Base-by-base conservation (phyloP, 2,888 invertebrate species). In the Drosophila crucigera region DNA sequence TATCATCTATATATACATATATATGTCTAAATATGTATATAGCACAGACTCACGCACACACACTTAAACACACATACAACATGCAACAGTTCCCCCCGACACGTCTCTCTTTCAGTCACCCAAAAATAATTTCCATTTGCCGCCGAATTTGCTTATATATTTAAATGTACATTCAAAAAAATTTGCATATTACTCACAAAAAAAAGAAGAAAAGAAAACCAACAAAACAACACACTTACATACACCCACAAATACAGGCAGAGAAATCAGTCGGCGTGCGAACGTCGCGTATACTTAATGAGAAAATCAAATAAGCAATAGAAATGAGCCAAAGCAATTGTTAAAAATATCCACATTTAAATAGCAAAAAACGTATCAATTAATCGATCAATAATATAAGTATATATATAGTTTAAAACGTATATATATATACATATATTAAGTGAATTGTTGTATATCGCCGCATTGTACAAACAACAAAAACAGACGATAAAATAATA, bases 41-140 rank as follows among this genome's bases (percentile, higher is more conserved):
- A 67, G 56, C 53, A 62, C 59, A 59, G 35, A 39, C 28, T 65
- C 47, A 76, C 55, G 25, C 47, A 66, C 28, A 28, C 6, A 31
- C n/a, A 49, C 11, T 25, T 16, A 47, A 43, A 70, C 63, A 63
- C 54, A 53, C 31, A 67, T 37, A 63, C 35, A 78, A 68, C 76
- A 80, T 73, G 88, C 88, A 85, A 83, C 83, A 79, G 71, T 87
- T 84, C 85, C 84, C 82, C 82, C 81, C 85, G 76, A 78, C 77
- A 73, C 80, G 85, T 73, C 72, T 84, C 78, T 84, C 78, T 82
- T 54, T 74, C 39, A 65, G 59, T 72, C 52, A 55, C 54, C 43
- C 49, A 62, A 59, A 77, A 49, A 41, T 31, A 31, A 56, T 65
- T 65, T 73, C 69, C 77, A 78, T 75, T 68, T 71, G 37, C 49